Evolutionary conservation across 2,113 vertebrate species (phyloP), one percentile per base, ranked within the genome.

Genomic region (Channa maculata): DNA sequence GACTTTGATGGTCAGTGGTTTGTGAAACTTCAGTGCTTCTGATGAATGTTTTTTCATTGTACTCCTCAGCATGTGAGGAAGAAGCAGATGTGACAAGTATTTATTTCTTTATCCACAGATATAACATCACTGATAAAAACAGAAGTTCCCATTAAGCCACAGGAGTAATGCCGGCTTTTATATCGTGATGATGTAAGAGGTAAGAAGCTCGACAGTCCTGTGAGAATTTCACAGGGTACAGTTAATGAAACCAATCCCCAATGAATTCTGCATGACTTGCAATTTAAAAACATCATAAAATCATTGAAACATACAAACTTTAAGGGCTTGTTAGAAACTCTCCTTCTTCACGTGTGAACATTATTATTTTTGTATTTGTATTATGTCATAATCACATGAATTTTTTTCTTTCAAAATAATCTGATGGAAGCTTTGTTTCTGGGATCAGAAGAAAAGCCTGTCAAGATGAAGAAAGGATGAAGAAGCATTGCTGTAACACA

Each of bases 1-100:
- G 89, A 94, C 81, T 94, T 94, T 82, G 89, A 94, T 12, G 93
- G 93, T 93, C 38, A 33, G 84, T 80, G 12, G 6, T 51, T 1
- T 44, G 15, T 53, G 65, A 24, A 24, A 24, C 24, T 33, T 58
- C 5, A 6, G 2, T 11, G 8, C 13, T n/a, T 9, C 0, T 64
- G 39, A 41, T 41, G 39, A 5, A 41, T 41, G 4, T 41, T 41
- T 4, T 41, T 4, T 5, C 4, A 41, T 5, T 41, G 39, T 7
- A 5, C 6, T 41, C 39, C 6, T 4, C 4, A 41, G 9, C 2
- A 4, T 13, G 13, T 2, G 4, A 12, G n/a, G 12, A 41, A n/a
- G 11, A 37, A n/a, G 14, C 24, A 36, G 12, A 43, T 14, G 44
- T 61, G 1, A 70, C 3, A 6, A 3, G 38, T 5, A 8, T 49